These are phyloP conservation scores for Psococerastis gibbosa DNA, from an alignment of 2,888 invertebrate genomes.

Conservation along the genomic window DNA sequence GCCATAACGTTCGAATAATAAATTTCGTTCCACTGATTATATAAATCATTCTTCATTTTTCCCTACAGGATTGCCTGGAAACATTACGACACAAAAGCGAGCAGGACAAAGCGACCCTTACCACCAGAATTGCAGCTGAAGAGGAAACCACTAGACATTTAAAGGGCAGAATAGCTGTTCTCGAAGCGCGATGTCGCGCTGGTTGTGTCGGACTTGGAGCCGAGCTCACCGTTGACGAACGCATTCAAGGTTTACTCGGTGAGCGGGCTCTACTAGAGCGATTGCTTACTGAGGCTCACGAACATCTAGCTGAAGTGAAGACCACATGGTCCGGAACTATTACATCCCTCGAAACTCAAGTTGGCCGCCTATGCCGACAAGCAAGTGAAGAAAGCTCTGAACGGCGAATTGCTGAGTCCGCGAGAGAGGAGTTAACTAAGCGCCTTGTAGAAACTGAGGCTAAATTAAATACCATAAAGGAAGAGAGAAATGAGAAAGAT, in stretches of 20 bases:
- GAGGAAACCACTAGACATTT: constrained; percentile 59
- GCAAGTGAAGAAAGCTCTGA: constrained; percentile 71
- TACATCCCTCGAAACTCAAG: constrained; percentile 74
- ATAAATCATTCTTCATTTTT: constrained; percentile 7
- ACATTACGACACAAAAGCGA: constrained; percentile 52
- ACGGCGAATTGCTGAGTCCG: constrained; percentile 49
- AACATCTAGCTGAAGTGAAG: constrained; percentile 76
- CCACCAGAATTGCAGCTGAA: constrained; percentile 47
- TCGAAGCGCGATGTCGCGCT: constrained; percentile 28
- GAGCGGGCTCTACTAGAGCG: constrained; percentile 50
- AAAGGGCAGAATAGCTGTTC: constrained; percentile 37
- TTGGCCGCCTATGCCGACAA: constrained; percentile 60
- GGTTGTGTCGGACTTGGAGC: constrained; percentile 19
- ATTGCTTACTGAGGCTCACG: constrained; percentile 63
- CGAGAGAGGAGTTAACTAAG: constrained; percentile 44
- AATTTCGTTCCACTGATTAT: constrained; percentile 11
- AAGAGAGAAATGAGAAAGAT: constrained; percentile 29
- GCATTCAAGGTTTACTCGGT: constrained; percentile 32
- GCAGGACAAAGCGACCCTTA: constrained; percentile 46
- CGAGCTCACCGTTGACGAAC: constrained; percentile 29
- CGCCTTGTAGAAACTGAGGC: constrained; percentile 41
- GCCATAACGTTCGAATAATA: too few species aligned
- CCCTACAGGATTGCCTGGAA: constrained; percentile 56
- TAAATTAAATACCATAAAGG: constrained; percentile 16
- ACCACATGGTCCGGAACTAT: constrained; percentile 86